Base-by-base conservation (phyloP, 2,888 invertebrate genomes). In the Cremastinae sp. region DNA sequence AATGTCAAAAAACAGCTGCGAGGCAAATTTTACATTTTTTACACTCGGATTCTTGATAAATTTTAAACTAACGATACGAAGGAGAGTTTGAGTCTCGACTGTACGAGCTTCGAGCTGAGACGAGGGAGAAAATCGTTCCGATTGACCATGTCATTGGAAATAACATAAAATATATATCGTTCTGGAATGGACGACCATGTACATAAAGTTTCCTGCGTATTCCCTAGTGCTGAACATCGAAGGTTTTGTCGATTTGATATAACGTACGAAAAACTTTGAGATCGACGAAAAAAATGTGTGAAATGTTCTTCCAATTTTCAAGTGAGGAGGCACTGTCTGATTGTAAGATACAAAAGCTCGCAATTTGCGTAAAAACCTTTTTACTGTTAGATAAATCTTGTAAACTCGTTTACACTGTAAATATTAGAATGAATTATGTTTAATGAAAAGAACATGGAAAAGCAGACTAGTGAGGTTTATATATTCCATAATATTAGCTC, bases 291-390 rank as follows among this genome's bases (percentile, higher is more conserved):
- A 28, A 28, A 4, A 18, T 64, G 64, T 79, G 75, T 56, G 72
- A 78, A 80, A 79, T 74, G 82, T 81, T 85, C 84, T 85, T 85
- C 85, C 85, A 83, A 74, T 79, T 79, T 74, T 77, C 79, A 78
- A 66, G 64, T 61, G 71, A 72, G 74, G 74, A 74, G 56, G 76
- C 64, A 70, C 70, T 74, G 61, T 45, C 41, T 51, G 55, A 56
- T 70, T 75, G 69, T 74, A 74, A 74, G 51, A 72, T 72, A 72
- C 59, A 2, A 37, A 49, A 10, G 37, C 20, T 55, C 55, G 66
- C 28, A 18, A 35, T 55, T 22, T 64, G 66, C 65, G 56, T 56
- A 74, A 56, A 70, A 79, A 74, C 61, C 43, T 70, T 80, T 80
- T 79, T 75, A 78, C 79, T 78, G 66, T 80, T 75, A 73, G 39